Evolutionary conservation across 1,140 invertebrate species (phyloP).

Genomic region (Camponotus vicinus): DNA sequence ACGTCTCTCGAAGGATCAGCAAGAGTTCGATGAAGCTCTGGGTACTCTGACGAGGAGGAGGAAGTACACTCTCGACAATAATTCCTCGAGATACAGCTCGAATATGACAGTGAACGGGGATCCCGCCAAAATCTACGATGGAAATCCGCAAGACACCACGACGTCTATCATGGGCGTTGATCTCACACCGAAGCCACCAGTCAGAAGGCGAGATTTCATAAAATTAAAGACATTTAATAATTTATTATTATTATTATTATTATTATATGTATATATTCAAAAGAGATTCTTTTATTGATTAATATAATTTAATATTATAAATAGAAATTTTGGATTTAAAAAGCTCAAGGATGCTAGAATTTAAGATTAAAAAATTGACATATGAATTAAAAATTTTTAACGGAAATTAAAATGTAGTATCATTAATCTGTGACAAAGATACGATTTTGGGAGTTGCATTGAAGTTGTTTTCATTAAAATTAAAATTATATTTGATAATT

Average conservation of each 20-base stretch:
- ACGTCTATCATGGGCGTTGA: conserved; percentile 77
- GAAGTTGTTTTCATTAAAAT: not conserved
- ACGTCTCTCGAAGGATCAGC: conserved; percentile 78
- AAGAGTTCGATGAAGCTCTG: conserved; percentile 82
- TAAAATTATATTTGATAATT: conserved; percentile 34
- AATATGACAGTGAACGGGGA: conserved; percentile 80
- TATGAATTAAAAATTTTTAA: too few species aligned
- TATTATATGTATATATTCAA: not conserved
- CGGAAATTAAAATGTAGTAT: too few species aligned
- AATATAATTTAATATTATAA: not conserved
- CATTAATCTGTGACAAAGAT: too few species aligned
- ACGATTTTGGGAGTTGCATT: not conserved
- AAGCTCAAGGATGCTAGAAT: not conserved
- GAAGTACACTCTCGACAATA: conserved; percentile 81
- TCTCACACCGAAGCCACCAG: conserved; percentile 82
- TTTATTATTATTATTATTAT: not conserved
- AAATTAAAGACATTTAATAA: not conserved
- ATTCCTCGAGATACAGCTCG: conserved; percentile 74
- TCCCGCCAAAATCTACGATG: conserved; percentile 76
- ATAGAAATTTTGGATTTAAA: conserved; percentile 1
- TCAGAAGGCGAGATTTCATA: conserved; percentile 72
- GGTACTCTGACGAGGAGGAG: conserved; percentile 81
- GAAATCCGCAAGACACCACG: conserved; percentile 78
- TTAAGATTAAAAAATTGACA: not conserved
- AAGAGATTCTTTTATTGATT: not conserved